Conservation (phyloP, 1,140 invertebrate species). For the Cyphomyrmex costatus region DNA sequence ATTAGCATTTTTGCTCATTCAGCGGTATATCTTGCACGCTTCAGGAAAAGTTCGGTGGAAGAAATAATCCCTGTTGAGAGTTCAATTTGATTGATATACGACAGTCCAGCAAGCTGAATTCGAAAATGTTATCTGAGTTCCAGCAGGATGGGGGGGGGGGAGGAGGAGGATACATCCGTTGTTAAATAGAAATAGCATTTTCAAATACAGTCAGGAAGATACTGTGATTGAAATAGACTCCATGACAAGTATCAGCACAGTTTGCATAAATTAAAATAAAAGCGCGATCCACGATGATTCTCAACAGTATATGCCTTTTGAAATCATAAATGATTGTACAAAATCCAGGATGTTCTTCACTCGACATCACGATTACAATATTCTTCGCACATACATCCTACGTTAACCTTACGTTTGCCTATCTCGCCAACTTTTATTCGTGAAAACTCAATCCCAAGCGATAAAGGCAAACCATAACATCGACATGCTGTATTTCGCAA, state of each 20-base stretch:
- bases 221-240: too few species aligned
- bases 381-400: neutral
- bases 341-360: neutral
- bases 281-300: neutral
- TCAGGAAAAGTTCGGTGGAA: conserved; percentile 53
- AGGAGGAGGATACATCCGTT: too few species aligned
- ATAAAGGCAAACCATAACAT: neutral
- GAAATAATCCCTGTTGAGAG: neutral
- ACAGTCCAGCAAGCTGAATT: too few species aligned
- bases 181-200: too few species aligned
- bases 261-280: conserved; percentile 24
- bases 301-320: neutral
- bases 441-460: neutral
- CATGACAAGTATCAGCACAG: neutral
- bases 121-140: too few species aligned
- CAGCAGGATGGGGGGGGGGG: too few species aligned
- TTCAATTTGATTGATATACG: neutral
- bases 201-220: too few species aligned
- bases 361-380: neutral
- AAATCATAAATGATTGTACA: neutral
- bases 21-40: conserved; percentile 23
- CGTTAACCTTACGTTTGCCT: neutral
- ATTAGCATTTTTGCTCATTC: neutral
- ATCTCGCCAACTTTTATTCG: conserved; percentile 12
- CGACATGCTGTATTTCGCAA: neutral